phyloP scores from a whole-genome alignment of 2,797 vertebrate species.

The Xiphorhynchus erythropygius region DNA sequence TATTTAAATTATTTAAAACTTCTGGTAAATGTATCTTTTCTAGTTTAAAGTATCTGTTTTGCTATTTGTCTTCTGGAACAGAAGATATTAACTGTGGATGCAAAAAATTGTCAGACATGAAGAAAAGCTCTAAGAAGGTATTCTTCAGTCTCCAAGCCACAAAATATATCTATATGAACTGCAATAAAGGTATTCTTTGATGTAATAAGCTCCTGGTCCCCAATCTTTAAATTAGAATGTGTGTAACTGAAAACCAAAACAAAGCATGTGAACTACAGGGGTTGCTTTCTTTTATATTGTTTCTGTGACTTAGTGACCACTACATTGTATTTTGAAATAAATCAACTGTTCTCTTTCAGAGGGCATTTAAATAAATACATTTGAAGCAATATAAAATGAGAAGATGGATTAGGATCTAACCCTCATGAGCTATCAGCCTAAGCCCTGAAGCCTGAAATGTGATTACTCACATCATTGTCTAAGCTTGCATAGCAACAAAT shows the following conservation, averaged over 20 bases:
- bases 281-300: background rate
- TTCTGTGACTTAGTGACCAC: background rate
- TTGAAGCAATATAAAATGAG: background rate
- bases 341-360: background rate
- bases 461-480: background rate
- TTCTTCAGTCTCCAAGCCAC: background rate
- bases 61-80: background rate
- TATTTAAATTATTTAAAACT: background rate
- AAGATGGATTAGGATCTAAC: constrained; percentile 12
- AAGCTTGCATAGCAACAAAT: constrained; percentile 8
- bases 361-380: constrained; percentile 1
- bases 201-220: background rate
- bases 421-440: constrained; percentile 1
- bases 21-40: background rate
- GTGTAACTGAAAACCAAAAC: background rate
- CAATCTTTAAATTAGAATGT: background rate
- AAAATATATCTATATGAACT: background rate
- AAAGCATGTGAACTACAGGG: background rate
- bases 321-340: background rate
- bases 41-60: background rate
- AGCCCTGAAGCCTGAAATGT: constrained; percentile 6
- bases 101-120: background rate
- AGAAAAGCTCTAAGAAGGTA: background rate
- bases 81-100: background rate
- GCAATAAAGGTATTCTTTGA: background rate